phyloP scores from a whole-genome alignment of 2,888 invertebrate species.

The Homarus gammarus region DNA sequence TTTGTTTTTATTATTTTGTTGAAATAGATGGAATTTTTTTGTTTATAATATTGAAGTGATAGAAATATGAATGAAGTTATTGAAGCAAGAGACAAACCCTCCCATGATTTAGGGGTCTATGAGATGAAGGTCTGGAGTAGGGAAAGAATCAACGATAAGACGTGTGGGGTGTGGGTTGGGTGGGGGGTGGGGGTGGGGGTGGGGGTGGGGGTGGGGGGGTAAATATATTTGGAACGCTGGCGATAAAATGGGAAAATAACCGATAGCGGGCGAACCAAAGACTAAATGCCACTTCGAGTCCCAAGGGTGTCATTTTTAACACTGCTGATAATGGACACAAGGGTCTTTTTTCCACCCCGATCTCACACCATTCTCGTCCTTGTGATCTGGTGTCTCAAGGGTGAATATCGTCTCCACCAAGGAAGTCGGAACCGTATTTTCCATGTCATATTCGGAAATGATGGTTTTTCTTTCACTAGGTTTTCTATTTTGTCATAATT shows the following conservation, averaged over 20 bases:
- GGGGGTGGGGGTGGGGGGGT: not conserved
- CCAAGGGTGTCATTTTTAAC: constrained; percentile 76
- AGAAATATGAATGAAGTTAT: no score
- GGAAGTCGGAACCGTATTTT: constrained; percentile 64
- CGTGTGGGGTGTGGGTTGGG: constrained; percentile 1
- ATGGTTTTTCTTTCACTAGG: constrained; percentile 74
- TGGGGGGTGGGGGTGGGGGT: not conserved
- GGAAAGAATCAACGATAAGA: constrained; percentile 47
- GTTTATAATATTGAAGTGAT: no score
- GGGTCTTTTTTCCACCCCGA: constrained; percentile 41
- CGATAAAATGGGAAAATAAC: constrained; percentile 66
- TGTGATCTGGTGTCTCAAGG: constrained; percentile 29
- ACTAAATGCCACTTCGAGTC: constrained; percentile 75
- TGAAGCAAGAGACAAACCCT: no score
- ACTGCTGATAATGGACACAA: constrained; percentile 74
- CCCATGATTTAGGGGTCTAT: constrained; percentile 27
- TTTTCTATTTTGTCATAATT: constrained; percentile 75
- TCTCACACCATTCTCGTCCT: constrained; percentile 36
- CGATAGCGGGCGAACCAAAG: constrained; percentile 64
- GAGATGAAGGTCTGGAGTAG: constrained; percentile 1
- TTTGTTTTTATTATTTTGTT: no score
- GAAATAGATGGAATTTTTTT: no score
- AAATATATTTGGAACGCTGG: constrained; percentile 57
- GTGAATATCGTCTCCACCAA: constrained; percentile 28
- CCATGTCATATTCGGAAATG: constrained; percentile 76